Evolutionary conservation across 2,797 vertebrate species (phyloP), one percentile per base, ranked within the genome.

Genomic region (Gadopsis bispinosus): DNA sequence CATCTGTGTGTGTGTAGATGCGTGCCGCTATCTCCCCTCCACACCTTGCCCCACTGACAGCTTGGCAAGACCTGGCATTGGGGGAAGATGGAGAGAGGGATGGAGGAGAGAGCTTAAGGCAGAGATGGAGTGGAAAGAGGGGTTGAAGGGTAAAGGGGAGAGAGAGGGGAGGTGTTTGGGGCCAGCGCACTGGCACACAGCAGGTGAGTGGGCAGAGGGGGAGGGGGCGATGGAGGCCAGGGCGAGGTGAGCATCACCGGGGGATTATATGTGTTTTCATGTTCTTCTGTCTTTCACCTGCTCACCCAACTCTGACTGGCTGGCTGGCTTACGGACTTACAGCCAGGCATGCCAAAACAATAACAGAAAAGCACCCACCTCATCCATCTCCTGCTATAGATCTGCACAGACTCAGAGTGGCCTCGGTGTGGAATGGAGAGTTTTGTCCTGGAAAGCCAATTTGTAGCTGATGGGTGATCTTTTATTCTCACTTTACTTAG

Each of bases 1-100:
- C 85, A 14, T 89, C 73, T 81, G 80, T 87, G 72, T 86, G 80
- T 86, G 80, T 86, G 77, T 74, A 74, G 81, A 82, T 65, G 77
- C 53, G 31, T 79, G 83, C 84, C 78, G 87, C 93, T 94, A 95
- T 95, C 95, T 94, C 84, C 81, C 76, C 70, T 87, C 81, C 81
- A 88, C 94, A 96, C 94, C 93, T 95, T 96, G 91, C 87, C 90
- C 93, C 85, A 87, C 86, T 90, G 89, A 93, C 91, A 90, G 92
- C 88, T 93, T 89, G 93, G 88, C 84, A 83, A 87, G 76, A 83
- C 80, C 71, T 65, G 80, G 69, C 55, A 41, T 88, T 84, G 76
- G 84, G 88, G 90, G 86, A 73, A 75, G 85, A 83, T 63, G 76
- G 78, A 83, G 80, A 63, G 64, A 35, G 70, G 59, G 73, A 74